phyloP scores from a whole-genome alignment of 2,113 vertebrate genomes.

The Corythaixoides concolor region DNA sequence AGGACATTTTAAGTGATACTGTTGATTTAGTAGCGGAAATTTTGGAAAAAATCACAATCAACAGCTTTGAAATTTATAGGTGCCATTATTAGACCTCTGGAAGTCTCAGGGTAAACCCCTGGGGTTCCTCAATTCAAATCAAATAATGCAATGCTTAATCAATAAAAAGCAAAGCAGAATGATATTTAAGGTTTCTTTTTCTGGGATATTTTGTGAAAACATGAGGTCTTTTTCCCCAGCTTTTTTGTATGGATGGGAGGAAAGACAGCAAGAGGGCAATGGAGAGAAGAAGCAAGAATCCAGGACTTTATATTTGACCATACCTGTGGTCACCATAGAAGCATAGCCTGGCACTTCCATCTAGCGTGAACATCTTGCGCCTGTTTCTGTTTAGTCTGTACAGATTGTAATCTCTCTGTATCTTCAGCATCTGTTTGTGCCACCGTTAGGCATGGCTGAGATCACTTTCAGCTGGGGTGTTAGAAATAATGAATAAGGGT shows the following conservation, averaged over 20 bases:
- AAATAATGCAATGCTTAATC: background rate
- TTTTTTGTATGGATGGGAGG: background rate
- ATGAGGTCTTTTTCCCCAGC: background rate
- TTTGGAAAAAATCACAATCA: background rate
- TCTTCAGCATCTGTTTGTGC: background rate
- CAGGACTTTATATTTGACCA: background rate
- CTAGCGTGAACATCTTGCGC: background rate
- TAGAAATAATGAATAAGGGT: background rate
- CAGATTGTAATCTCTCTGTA: background rate
- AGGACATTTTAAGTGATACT: constrained; percentile 34
- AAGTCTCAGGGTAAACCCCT: background rate
- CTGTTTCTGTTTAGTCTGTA: background rate
- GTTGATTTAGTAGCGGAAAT: background rate
- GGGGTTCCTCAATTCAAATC: background rate
- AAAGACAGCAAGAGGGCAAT: background rate
- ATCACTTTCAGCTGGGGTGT: background rate
- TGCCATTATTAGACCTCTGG: background rate
- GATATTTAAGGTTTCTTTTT: background rate
- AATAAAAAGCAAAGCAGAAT: background rate
- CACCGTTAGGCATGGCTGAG: background rate
- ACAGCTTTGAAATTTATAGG: background rate
- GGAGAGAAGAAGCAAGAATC: background rate
- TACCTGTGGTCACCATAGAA: background rate
- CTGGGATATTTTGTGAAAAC: background rate
- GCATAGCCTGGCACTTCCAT: background rate